A percentile compares a stretch with the other conserved stretches of the same genome.
Evolutionary conservation across 2,888 invertebrate species (phyloP).

Genomic region (Ptilodon capucinus): DNA sequence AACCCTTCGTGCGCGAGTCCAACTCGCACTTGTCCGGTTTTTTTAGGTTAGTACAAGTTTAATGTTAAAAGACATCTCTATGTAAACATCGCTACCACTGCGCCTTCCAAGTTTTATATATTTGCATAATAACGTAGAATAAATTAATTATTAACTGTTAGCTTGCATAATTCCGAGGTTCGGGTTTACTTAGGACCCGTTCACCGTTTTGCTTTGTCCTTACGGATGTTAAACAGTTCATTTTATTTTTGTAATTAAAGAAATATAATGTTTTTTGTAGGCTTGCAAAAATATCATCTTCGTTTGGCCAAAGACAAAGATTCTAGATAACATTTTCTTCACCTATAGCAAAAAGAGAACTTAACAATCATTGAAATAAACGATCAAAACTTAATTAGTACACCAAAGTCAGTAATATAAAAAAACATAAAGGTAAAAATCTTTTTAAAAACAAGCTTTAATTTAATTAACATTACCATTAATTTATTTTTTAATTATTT

Average conservation of each 20-base stretch:
- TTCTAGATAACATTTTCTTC: too few relatives aligned
- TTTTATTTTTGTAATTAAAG: not conserved
- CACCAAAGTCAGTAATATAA: too few relatives aligned
- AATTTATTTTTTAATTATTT: too few relatives aligned
- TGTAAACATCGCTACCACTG: constrained; percentile 39
- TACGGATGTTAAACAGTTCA: not conserved
- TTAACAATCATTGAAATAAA: too few relatives aligned
- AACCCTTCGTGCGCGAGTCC: too few relatives aligned
- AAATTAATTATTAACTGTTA: constrained; percentile 59
- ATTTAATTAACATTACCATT: too few relatives aligned
- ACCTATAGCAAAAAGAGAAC: too few relatives aligned
- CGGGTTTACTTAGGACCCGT: constrained; percentile 49
- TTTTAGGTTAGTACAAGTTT: not conserved
- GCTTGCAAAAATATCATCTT: not conserved
- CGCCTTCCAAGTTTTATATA: constrained; percentile 36
- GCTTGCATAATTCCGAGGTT: constrained; percentile 47
- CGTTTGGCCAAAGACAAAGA: not conserved
- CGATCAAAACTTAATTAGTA: too few relatives aligned
- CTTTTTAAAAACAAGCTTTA: too few relatives aligned
- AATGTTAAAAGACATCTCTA: constrained; percentile 32
- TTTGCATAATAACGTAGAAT: constrained; percentile 53
- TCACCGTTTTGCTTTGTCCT: constrained; percentile 7
- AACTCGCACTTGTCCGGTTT: too few relatives aligned
- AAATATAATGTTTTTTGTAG: not conserved
- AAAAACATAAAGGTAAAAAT: too few relatives aligned